Conservation (phyloP, 2,888 invertebrate genomes). For the Mythimna loreyi region DNA sequence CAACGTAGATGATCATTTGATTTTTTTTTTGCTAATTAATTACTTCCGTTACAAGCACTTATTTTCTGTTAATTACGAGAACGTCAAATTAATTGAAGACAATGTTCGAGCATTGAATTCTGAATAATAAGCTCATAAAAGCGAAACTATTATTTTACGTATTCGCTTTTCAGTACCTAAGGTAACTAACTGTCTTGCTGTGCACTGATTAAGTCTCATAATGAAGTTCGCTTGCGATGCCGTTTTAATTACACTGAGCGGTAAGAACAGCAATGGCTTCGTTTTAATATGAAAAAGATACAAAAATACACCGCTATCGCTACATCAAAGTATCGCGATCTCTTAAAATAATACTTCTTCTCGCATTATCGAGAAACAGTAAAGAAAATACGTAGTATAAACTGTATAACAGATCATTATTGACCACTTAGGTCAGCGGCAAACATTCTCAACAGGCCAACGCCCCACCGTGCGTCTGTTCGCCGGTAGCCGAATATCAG, state of each 20-base stretch:
- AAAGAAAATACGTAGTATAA: conserved; percentile 81
- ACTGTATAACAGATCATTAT: conserved; percentile 88
- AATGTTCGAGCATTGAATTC: conserved; percentile 50
- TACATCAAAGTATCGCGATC: conserved; percentile 65
- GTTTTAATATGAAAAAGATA: conserved; percentile 62
- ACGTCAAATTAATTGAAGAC: conserved; percentile 52
- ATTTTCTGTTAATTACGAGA: conserved; percentile 44
- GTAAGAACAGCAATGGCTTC: conserved; percentile 66
- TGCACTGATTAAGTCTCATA: conserved; percentile 86
- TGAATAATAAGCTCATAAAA: conserved; percentile 70
- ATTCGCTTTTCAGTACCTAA: conserved; percentile 75
- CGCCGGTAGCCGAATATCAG: conserved; percentile 71
- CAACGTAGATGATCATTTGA: conserved; percentile 4
- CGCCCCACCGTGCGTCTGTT: conserved; percentile 81
- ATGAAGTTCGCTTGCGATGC: conserved; percentile 83
- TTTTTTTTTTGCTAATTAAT: conserved; percentile 23
- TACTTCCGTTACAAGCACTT: conserved; percentile 23
- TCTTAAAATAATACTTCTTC: conserved; percentile 69
- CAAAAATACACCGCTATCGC: conserved; percentile 63
- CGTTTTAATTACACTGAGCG: conserved; percentile 83
- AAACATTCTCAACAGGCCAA: conserved; percentile 89
- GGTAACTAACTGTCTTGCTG: conserved; percentile 84
- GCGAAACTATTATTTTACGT: conserved; percentile 75
- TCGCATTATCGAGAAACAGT: conserved; percentile 75
- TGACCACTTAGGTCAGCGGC: conserved; percentile 89